These are phyloP conservation scores for Poicephalus gulielmi DNA, from an alignment of 2,113 vertebrate genomes.

Conservation along the genomic window DNA sequence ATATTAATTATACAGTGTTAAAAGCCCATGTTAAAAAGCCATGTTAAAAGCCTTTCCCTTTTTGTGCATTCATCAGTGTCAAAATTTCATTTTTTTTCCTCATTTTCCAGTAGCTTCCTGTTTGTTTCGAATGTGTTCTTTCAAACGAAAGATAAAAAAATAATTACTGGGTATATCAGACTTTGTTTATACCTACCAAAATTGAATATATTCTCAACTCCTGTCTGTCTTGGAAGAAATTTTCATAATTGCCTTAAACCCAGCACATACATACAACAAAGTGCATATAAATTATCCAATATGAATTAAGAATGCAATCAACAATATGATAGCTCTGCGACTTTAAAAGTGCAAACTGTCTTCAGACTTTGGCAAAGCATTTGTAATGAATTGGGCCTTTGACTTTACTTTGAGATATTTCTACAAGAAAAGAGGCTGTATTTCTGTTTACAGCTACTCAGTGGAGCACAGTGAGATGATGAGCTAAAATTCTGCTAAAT, in stretches of 20 bases:
- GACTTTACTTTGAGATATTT: background rate
- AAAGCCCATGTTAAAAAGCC: background rate
- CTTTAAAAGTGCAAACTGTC: background rate
- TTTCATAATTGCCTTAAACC: background rate
- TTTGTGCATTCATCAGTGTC: background rate
- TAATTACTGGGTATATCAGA: background rate
- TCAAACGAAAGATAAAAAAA: background rate
- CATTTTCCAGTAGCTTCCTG: background rate
- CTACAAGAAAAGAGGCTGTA: background rate
- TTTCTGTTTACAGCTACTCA: background rate
- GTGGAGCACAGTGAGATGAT: background rate
- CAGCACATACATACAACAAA: background rate
- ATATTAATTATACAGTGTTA: background rate
- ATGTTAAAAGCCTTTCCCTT: background rate
- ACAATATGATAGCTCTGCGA: background rate
- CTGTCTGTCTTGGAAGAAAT: background rate
- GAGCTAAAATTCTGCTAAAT: background rate
- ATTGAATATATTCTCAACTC: background rate
- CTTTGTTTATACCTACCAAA: background rate
- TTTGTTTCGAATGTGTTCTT: background rate
- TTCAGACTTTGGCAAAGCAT: background rate
- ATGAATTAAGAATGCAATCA: constrained; percentile 29
- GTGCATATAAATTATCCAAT: background rate
- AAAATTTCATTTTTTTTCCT: background rate
- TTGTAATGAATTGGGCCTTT: constrained; percentile 8